phyloP scores from a whole-genome alignment of 2,113 vertebrate species.

The Choloepus hoffmanni region DNA sequence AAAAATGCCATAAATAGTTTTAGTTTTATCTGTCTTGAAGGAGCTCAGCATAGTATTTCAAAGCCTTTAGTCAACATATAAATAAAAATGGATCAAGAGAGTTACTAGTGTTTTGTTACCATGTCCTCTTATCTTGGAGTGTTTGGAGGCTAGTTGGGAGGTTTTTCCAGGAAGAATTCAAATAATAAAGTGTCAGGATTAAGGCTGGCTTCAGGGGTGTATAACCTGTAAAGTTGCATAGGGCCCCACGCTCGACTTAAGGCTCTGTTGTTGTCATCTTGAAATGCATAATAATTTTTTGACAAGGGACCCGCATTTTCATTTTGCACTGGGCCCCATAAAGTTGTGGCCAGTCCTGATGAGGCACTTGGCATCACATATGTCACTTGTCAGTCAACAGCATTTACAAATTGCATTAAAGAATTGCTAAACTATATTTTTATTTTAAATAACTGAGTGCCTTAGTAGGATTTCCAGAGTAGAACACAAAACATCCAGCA shows the following conservation, averaged over 20 bases:
- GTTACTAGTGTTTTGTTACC: neutral
- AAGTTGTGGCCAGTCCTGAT: rapidly evolving
- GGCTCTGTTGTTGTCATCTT: neutral
- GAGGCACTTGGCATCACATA: no score
- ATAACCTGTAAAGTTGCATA: neutral
- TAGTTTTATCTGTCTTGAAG: neutral
- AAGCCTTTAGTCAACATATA: neutral
- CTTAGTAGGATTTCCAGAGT: neutral
- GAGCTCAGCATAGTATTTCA: neutral
- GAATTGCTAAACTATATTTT: neutral
- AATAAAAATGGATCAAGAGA: rapidly evolving
- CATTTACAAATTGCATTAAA: neutral
- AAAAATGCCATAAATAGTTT: neutral
- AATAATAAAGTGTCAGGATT: neutral
- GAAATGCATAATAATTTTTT: neutral
- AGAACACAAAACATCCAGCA: rapidly evolving
- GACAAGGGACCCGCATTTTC: neutral
- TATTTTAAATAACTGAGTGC: neutral
- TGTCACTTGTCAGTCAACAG: neutral
- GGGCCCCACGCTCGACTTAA: rapidly evolving
- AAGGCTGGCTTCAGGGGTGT: rapidly evolving
- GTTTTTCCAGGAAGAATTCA: no score
- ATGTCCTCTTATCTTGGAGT: no score
- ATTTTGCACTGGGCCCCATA: neutral
- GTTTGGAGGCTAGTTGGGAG: neutral